Base-by-base conservation (phyloP, 2,797 vertebrate genomes). In the Cyprinella venusta region DNA sequence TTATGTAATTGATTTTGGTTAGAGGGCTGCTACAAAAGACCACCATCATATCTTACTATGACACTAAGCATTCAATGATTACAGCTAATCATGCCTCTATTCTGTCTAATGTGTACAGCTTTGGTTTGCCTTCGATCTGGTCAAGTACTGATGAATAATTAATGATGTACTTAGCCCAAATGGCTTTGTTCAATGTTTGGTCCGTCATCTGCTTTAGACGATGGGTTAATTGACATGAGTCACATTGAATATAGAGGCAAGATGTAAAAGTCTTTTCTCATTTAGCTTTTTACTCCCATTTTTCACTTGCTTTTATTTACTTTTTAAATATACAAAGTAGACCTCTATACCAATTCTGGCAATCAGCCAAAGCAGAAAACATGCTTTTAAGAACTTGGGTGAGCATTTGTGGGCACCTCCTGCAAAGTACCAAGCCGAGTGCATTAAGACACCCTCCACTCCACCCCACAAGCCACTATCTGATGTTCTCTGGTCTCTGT, bases 111-210 rank as follows among this genome's bases (percentile, higher is more conserved):
- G 85, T 84, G 69, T 80, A 77, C 75, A 69, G 50, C 82, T 81
- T 77, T 86, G 79, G 83, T 77, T 83, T 48, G 36, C 64, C 77
- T 87, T 90, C 30, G 74, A 88, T 86, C 87, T 78, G 69, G 64
- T 87, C 79, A 83, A 87, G 85, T 82, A 84, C 85, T 84, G 65
- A 86, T 89, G 54, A 87, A 88, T 89, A 86, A 87, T 88, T 88
- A 86, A 89, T 89, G 63, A 75, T 42, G 48, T 85, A 82, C 88
- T 89, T 84, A 74, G 79, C 59, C 85, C 75, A 85, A 84, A 88
- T 85, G 85, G 88, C 38, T 79, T 84, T 75, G 54, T 78, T 61
- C 81, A 78, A 75, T 30, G 64, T 80, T 84, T 82, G 83, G 52
- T 42, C 79, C 77, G 67, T 77, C 85, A 85, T 89, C 79, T 84